Percentiles rank a stretch among this genome's conserved stretches.
Evolutionary conservation across 2,113 vertebrate genomes (phyloP).

Genomic region (pig (Sus scrofa)): DNA sequence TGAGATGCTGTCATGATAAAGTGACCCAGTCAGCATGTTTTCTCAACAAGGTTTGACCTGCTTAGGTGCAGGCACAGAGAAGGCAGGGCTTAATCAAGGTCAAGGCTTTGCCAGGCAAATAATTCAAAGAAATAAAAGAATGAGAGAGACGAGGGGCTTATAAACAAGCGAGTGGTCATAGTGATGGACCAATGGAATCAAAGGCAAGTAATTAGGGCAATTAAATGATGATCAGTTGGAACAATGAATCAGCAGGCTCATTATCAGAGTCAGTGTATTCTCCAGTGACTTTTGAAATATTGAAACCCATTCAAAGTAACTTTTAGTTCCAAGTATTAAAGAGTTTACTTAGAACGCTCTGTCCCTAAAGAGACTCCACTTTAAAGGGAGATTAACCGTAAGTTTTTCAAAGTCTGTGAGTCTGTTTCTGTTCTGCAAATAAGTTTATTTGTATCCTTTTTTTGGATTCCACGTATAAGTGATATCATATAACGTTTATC

Average conservation of each 20-base stretch:
- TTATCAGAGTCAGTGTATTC: neutral
- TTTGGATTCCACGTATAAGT: too few relatives aligned
- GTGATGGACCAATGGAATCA: neutral
- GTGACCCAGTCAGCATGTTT: neutral
- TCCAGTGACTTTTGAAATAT: neutral
- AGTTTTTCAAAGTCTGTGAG: too few relatives aligned
- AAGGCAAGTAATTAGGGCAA: neutral
- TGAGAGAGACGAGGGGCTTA: neutral
- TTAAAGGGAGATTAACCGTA: neutral
- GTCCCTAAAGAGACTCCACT: neutral
- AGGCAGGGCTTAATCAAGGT: neutral
- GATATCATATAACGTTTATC: too few relatives aligned
- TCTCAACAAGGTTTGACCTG: neutral
- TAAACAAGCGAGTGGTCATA: neutral
- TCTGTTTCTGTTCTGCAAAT: too few relatives aligned
- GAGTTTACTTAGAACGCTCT: neutral
- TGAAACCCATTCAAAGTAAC: neutral
- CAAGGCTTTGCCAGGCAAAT: neutral
- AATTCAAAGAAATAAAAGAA: neutral
- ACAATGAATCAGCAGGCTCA: neutral
- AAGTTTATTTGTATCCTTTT: too few relatives aligned
- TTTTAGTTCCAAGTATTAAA: neutral
- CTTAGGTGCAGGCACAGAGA: neutral
- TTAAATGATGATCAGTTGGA: neutral
- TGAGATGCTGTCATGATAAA: neutral